phyloP scores from a whole-genome alignment of 1,140 invertebrate species.

The Pinna nobilis region DNA sequence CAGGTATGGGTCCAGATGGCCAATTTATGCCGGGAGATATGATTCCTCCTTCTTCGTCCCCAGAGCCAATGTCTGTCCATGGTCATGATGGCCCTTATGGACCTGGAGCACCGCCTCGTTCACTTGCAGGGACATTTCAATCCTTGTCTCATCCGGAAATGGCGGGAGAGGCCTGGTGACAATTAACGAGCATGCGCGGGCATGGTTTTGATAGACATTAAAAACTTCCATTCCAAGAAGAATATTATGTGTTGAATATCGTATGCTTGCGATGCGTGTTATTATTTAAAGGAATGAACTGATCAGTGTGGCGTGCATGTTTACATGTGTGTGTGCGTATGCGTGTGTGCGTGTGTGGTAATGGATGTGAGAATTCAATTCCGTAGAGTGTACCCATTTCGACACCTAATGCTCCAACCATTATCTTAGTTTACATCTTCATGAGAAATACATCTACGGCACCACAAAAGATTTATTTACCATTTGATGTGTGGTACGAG shows the following conservation, averaged over 20 bases:
- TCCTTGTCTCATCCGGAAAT: conserved; percentile 51
- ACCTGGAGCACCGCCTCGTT: conserved; percentile 40
- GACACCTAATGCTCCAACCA: too few species aligned
- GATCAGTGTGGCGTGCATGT: neutral
- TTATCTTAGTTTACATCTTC: too few species aligned
- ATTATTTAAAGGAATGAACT: conserved; percentile 17
- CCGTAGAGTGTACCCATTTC: too few species aligned
- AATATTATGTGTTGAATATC: conserved; percentile 15
- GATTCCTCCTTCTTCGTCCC: conserved; percentile 47
- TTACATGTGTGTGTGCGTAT: neutral
- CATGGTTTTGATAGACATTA: neutral
- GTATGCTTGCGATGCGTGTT: conserved; percentile 3
- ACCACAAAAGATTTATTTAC: too few species aligned
- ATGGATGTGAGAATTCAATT: too few species aligned
- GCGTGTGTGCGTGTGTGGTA: neutral
- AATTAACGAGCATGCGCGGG: neutral
- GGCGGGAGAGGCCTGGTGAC: conserved; percentile 54
- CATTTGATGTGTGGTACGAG: too few species aligned
- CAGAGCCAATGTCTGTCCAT: conserved; percentile 47
- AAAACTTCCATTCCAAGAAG: conserved; percentile 30
- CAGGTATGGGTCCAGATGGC: conserved; percentile 41
- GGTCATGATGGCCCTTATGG: conserved; percentile 45
- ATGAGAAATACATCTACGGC: too few species aligned
- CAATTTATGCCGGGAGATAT: conserved; percentile 55
- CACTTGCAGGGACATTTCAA: conserved; percentile 40